A percentile compares a stretch with the other conserved stretches of the same genome.
Evolutionary conservation across 2,888 invertebrate species (phyloP).

Genomic region (Salpingus planirostris): DNA sequence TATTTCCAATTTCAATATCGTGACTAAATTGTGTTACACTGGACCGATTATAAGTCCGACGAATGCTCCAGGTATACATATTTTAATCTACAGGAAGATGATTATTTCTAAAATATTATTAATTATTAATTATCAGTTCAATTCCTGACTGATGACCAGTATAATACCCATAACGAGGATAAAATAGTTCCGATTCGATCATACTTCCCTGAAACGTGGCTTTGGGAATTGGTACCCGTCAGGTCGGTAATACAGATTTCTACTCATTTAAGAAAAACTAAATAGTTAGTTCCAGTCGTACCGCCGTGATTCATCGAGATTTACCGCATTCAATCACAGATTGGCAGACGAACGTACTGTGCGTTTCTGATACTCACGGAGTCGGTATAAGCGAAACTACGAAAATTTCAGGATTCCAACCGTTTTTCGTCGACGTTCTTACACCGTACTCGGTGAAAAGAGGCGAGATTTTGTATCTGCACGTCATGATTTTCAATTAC

Average conservation of each 20-base stretch:
- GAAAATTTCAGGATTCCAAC: constrained; percentile 51
- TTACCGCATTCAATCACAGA: constrained; percentile 55
- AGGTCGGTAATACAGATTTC: too few relatives aligned
- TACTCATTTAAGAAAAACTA: background rate
- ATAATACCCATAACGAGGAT: constrained; percentile 23
- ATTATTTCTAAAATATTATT: too few relatives aligned
- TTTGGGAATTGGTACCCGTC: constrained; percentile 52
- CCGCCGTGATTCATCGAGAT: constrained; percentile 27
- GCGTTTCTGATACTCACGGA: constrained; percentile 43
- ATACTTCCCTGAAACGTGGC: constrained; percentile 55
- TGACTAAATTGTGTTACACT: constrained; percentile 46
- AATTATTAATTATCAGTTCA: constrained; percentile 26
- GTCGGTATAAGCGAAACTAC: constrained; percentile 29
- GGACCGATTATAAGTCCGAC: constrained; percentile 11
- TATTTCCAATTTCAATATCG: constrained; percentile 46
- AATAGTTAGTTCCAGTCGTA: background rate
- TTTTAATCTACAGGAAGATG: too few relatives aligned
- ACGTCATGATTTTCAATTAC: constrained; percentile 65
- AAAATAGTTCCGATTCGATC: constrained; percentile 34
- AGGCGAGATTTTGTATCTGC: constrained; percentile 55
- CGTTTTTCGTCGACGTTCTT: constrained; percentile 65
- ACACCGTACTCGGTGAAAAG: constrained; percentile 58
- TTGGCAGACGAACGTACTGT: constrained; percentile 51
- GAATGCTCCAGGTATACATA: too few relatives aligned
- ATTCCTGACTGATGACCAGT: constrained; percentile 26